Evolutionary conservation across 1,140 invertebrate species (phyloP).

Genomic region (Telenomus remus): DNA sequence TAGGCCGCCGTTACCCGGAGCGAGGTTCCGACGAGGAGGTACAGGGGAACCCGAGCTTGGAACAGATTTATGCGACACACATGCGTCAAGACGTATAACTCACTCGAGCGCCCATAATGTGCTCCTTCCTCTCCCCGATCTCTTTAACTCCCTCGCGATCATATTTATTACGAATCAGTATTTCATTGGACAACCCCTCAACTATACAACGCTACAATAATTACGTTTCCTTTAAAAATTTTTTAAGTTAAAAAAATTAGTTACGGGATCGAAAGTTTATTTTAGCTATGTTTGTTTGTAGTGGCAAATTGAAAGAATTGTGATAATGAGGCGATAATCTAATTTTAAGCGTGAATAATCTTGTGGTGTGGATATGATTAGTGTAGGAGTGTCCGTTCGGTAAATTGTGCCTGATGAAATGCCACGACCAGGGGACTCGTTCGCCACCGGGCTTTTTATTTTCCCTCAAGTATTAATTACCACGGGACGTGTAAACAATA

Average conservation of each 20-base stretch:
- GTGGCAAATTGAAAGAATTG: no score
- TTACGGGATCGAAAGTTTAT: no score
- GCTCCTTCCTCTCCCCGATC: constrained; percentile 24
- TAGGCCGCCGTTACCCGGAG: constrained; percentile 57
- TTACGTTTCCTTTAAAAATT: background rate
- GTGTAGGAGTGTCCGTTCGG: no score
- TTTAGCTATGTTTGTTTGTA: no score
- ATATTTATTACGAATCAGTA: constrained; percentile 73
- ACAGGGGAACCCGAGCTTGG: constrained; percentile 64
- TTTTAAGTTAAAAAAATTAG: no score
- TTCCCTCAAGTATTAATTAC: constrained; percentile 10
- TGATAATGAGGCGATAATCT: no score
- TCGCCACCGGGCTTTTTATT: constrained; percentile 1
- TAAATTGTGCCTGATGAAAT: no score
- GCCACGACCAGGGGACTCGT: no score
- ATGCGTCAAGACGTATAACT: constrained; percentile 74
- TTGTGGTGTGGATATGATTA: no score
- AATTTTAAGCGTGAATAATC: no score
- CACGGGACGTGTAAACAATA: constrained; percentile 14
- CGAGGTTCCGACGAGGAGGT: constrained; percentile 63
- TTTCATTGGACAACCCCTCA: constrained; percentile 61
- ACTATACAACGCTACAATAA: background rate
- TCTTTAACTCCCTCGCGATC: constrained; percentile 34
- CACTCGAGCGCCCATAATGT: constrained; percentile 74
- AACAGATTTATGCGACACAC: constrained; percentile 75